Evolutionary conservation across 2,888 invertebrate species (phyloP), one percentile per base, ranked within the genome.

Genomic region (Morpho deidamia): DNA sequence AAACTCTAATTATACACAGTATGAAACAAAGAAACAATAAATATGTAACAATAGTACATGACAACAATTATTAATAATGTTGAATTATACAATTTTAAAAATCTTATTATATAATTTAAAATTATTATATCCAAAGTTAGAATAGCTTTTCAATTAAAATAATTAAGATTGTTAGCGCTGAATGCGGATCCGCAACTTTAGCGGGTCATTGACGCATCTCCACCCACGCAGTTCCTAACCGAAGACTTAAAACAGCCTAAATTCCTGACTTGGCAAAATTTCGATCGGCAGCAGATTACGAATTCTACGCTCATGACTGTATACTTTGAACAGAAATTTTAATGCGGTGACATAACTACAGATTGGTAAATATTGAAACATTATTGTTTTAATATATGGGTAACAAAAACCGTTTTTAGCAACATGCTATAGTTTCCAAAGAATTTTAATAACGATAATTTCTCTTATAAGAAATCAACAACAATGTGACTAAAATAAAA

Each of bases 191-290:
- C 81, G 74, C 88, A 76, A 82, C 80, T 86, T 87, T 85, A 70
- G 79, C 86, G 79, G 88, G 88, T 89, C 88, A 83, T 88, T 88
- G 88, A 88, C 88, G 85, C 78, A 83, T 78, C 79, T 72, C 78
- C 87, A 81, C 87, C 87, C 78, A 88, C 87, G 75, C 76, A 63
- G 69, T 73, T 73, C 70, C 71, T 76, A 77, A 70, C 78, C 74
- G 77, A 84, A 64, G 56, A 56, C 63, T 65, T 63, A 53, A 60
- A 62, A 62, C 54, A 53, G 55, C 62, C 65, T 60, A 66, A 67
- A 62, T 60, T 61, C 57, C 58, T 58, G 55, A 48, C 51, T 23
- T 51, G 54, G 44, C 44, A 51, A 51, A 59, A 61, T 53, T 55
- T 54, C 54, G 44, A 58, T 57, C 52, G 54, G 41, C 50, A 54